These are phyloP conservation scores for Ophthalmolycus amberensis DNA, from an alignment of 2,113 vertebrate species.

Conservation along the genomic window DNA sequence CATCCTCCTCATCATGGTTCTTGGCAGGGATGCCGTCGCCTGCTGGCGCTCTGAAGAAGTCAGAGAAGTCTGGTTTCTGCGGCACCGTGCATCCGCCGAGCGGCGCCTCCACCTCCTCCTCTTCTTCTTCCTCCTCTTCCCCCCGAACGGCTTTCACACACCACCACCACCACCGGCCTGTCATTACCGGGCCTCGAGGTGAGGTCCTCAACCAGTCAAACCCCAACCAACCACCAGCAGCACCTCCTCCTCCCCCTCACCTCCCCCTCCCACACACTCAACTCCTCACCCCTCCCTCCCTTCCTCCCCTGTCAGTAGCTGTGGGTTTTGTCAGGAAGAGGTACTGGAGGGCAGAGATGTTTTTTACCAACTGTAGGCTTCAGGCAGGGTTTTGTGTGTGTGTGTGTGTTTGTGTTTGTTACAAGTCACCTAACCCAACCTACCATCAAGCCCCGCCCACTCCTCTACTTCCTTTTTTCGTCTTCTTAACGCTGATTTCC, in stretches of 20 bases:
- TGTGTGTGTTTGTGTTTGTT: neutral
- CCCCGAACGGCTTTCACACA: slow-evolving; percentile 96
- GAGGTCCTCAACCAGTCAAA: slow-evolving; percentile 81
- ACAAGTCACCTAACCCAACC: neutral
- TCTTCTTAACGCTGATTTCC: neutral
- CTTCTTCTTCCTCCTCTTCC: slow-evolving; percentile 84
- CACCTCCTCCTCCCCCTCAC: neutral
- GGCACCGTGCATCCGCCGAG: slow-evolving; percentile 91
- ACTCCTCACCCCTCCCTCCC: neutral
- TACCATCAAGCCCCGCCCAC: neutral
- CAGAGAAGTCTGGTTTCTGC: slow-evolving; percentile 98
- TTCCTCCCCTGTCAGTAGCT: slow-evolving; percentile 4
- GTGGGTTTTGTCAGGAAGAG: slow-evolving; percentile 58
- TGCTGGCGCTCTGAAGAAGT: slow-evolving; percentile 96
- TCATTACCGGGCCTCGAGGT: slow-evolving; percentile 99
- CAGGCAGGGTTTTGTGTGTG: slow-evolving; percentile 7
- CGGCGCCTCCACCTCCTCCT: slow-evolving; percentile 59
- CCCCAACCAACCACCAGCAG: slow-evolving; percentile 48
- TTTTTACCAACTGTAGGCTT: slow-evolving; percentile 21
- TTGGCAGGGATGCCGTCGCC: slow-evolving; percentile 96
- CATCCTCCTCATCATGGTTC: slow-evolving; percentile 84
- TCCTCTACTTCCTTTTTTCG: neutral
- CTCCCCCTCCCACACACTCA: neutral
- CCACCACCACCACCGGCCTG: slow-evolving; percentile 97
- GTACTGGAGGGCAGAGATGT: slow-evolving; percentile 5